Base-by-base conservation (phyloP, 2,797 vertebrate genomes). In the Tokudaia tokunoshimensis region DNA sequence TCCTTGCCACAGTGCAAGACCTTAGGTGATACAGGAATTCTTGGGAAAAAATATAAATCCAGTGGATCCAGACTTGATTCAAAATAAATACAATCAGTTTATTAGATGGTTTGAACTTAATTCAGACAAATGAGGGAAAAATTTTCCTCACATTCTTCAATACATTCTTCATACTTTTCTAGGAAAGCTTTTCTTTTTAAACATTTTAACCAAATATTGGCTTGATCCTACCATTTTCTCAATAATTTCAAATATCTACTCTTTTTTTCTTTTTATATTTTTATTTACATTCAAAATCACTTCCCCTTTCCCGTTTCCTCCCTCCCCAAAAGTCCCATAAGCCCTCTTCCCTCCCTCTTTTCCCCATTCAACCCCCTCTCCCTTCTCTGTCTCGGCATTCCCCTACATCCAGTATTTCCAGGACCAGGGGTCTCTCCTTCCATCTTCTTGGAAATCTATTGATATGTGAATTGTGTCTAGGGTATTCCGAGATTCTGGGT, bases 31-130 rank as follows among this genome's bases (percentile, higher is more conserved):
- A 41, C 1, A 79, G 50, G 37, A 61, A 29, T 93, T 61, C 37
- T 93, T 82, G 41, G 52, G 55, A 5, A 52, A 52, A 80, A 89
- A 80, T 72, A 70, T 52, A 63, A 96, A 50, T 75, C 24, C 83
- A 94, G 11, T 20, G 0, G 55, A 75, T 70, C 14, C 75, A 91
- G 29, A 87, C 15, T 72, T 78, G 55, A 89, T 57, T 80, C 37
- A 92, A 59, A 95, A 81, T 70, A 97, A 91, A 81, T 70, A 3
- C 57, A 94, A 75, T 10, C 55, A 89, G 34, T 76, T 95, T 84
- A 92, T 55, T 59, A 47, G 76, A 41, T 55, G 59, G 52, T 72
- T 92, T 97, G 57, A 89, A 91, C n/a, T 90, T 86, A 41, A 92
- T 90, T 89, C 76, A 74, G 14, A 34, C 47, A 88, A 84, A 47